These are phyloP conservation scores for Rhynchonycteris naso DNA, from an alignment of 2,797 vertebrate species.

Conservation along the genomic window DNA sequence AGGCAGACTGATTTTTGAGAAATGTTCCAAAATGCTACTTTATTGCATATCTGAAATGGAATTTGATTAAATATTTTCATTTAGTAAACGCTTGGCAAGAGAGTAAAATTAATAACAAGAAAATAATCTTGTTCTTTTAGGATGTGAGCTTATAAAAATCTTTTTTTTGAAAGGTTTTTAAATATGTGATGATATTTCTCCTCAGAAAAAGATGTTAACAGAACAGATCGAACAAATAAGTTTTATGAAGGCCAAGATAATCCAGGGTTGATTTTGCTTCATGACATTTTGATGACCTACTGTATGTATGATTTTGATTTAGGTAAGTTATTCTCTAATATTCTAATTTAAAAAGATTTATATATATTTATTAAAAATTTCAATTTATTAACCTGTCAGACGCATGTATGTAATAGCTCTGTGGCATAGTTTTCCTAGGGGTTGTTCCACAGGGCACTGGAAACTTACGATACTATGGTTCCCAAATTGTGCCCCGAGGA, in stretches of 20 bases:
- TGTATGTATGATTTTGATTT: constrained; percentile 99
- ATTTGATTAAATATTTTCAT: constrained; percentile 70
- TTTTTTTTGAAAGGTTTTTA: constrained; percentile 80
- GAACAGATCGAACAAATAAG: constrained; percentile 95
- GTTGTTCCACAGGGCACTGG: neutral
- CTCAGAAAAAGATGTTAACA: constrained; percentile 97
- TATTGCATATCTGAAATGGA: constrained; percentile 73
- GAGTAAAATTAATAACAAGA: constrained; percentile 59
- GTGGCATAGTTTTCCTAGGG: neutral
- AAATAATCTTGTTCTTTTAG: constrained; percentile 70
- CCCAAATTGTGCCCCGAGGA: neutral
- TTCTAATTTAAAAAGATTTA: constrained; percentile 41
- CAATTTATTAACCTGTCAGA: constrained; percentile 7
- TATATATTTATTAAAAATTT: constrained; percentile 54
- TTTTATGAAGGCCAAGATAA: constrained; percentile 98
- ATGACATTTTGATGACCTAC: constrained; percentile 99
- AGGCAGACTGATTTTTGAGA: constrained; percentile 52
- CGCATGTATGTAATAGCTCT: neutral
- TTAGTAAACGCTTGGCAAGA: constrained; percentile 75
- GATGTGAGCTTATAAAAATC: constrained; percentile 74
- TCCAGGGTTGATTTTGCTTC: constrained; percentile 94
- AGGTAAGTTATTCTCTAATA: constrained; percentile 88
- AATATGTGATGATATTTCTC: constrained; percentile 76
- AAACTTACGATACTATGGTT: neutral
- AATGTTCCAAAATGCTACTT: constrained; percentile 72